Percentiles rank a stretch among this genome's conserved stretches.
phyloP scores from a whole-genome alignment of 2,888 invertebrate genomes.

The Pelosia muscerda region DNA sequence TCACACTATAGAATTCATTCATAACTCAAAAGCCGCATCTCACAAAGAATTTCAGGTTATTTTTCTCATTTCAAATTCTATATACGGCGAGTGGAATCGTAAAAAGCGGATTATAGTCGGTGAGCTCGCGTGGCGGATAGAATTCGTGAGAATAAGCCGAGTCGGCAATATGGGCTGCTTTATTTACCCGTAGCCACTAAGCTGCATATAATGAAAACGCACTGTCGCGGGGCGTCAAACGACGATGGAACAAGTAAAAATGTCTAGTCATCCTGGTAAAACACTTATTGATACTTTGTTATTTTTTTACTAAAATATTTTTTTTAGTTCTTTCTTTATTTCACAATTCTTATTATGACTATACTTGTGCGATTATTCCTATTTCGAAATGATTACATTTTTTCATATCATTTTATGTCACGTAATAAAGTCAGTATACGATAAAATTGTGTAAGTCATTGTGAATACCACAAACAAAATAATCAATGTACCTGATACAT shows the following conservation, averaged over 20 bases:
- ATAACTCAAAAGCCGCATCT: constrained; percentile 70
- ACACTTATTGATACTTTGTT: constrained; percentile 63
- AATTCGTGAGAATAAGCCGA: constrained; percentile 81
- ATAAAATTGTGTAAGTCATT: background rate
- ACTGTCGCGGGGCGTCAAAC: constrained; percentile 83
- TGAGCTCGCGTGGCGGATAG: constrained; percentile 75
- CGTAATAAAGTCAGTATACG: background rate
- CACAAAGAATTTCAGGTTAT: constrained; percentile 81
- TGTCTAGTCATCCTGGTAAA: constrained; percentile 51
- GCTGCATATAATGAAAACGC: constrained; percentile 87
- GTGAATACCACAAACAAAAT: background rate
- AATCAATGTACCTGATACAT: constrained; percentile 16
- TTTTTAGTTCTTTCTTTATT: background rate
- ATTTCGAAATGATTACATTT: too few species aligned
- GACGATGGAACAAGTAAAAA: constrained; percentile 73
- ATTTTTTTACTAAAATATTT: background rate
- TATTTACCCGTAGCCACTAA: constrained; percentile 84
- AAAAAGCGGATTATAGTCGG: constrained; percentile 85
- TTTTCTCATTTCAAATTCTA: constrained; percentile 85
- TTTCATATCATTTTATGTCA: background rate
- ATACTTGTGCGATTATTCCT: too few species aligned
- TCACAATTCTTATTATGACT: background rate
- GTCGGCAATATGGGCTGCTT: constrained; percentile 83
- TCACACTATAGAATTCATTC: constrained; percentile 69
- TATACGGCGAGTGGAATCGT: constrained; percentile 82